Conservation (phyloP, 2,888 invertebrate species). For the Ennomos erosarius region DNA sequence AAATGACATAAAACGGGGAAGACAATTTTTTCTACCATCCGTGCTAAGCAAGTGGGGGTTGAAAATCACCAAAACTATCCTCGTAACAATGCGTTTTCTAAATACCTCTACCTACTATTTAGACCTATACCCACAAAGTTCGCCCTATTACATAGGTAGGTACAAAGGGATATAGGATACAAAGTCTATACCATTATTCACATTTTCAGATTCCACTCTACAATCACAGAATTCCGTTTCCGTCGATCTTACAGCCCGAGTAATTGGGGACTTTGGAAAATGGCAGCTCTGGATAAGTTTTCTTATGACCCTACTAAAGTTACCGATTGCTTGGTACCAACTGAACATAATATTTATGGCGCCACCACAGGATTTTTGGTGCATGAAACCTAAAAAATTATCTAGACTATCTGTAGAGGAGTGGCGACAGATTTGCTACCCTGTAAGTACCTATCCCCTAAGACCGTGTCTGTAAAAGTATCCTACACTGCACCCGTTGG, state of each 20-base stretch:
- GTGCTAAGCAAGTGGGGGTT: no score
- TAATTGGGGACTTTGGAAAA: conserved; percentile 85
- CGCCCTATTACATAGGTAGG: no score
- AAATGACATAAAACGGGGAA: no score
- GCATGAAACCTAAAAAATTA: conserved; percentile 67
- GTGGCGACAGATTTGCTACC: conserved; percentile 75
- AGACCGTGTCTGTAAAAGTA: no score
- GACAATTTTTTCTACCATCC: no score
- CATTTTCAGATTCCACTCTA: conserved; percentile 12
- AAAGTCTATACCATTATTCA: not conserved
- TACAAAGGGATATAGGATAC: no score
- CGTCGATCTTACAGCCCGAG: conserved; percentile 60
- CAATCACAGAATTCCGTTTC: conserved; percentile 22
- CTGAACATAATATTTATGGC: conserved; percentile 87
- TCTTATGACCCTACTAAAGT: conserved; percentile 84
- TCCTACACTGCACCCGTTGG: no score
- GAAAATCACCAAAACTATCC: no score
- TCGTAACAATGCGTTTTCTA: no score
- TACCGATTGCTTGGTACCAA: conserved; percentile 87
- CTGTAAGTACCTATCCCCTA: conserved; percentile 59
- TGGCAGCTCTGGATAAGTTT: conserved; percentile 85
- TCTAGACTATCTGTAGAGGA: conserved; percentile 57
- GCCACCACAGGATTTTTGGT: conserved; percentile 86
- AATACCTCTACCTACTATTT: no score
- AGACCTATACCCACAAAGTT: no score